Base-by-base conservation (phyloP, 2,797 vertebrate genomes). In the Spinus olivaceus region DNA sequence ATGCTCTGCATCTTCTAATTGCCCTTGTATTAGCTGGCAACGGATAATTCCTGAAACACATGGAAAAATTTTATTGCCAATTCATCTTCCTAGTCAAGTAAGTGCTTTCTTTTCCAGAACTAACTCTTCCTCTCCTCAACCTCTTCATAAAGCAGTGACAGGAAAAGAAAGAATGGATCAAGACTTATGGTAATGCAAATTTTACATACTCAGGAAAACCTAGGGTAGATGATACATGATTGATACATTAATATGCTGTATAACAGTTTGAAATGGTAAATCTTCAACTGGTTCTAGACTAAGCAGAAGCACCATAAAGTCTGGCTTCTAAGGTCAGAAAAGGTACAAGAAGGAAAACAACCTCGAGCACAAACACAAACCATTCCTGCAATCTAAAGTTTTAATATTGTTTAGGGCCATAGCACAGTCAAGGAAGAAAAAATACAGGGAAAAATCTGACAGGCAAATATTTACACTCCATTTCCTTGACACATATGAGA, bases 1-100 rank as follows among this genome's bases (percentile, higher is more conserved):
- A 73, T 99, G 99, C 87, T 99, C 98, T 39, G 99, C 99, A 7
- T 99, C 99, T 41, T 99, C 98, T 71, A 99, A 86, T 3, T 98
- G 98, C 14, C 98, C 99, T 92, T 99, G 98, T 37, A 98, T 97
- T 79, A 99, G 96, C 66, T 99, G 99, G 95, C 99, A 99, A 37
- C 97, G 98, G 81, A 99, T 99, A 94, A 99, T 98, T 91, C 99
- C 99, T 99, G 97, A 10, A 97, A 97, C 9, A 97, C 22, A 88
- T 69, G 42, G 76, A 59, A 93, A 79, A 1, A 86, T 74, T 71
- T 60, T 65, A 92, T 27, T 64, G 51, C 21, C 73, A 79, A 51
- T 71, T 69, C 9, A 28, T 59, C 56, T 80, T 77, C 88, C 41
- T 28, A 35, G 51, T 30, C 44, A 66, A 72, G 32, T 9, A 28